Percentiles rank a stretch among this genome's conserved stretches.
These are phyloP conservation scores for Takifugu bimaculatus DNA, from an alignment of 2,113 vertebrate species.

Conservation along the genomic window DNA sequence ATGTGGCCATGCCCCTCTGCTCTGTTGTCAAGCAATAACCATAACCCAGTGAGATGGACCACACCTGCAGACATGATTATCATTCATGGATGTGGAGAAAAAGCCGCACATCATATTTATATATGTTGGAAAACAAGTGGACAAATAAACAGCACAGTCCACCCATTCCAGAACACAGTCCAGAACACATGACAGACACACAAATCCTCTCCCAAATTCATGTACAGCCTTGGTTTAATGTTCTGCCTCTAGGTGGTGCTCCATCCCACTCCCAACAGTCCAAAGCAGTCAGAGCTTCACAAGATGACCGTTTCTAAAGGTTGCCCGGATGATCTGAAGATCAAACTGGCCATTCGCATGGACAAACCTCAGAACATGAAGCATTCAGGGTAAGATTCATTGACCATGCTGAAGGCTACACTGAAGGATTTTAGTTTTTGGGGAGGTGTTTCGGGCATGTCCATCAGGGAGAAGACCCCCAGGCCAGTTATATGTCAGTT, in stretches of 20 bases:
- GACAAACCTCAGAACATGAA: slow-evolving; percentile 99
- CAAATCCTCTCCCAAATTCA: too few relatives aligned
- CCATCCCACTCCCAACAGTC: slow-evolving; percentile 95
- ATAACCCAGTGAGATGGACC: too few relatives aligned
- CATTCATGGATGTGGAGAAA: too few relatives aligned
- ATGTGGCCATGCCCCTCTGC: too few relatives aligned
- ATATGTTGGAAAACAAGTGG: too few relatives aligned
- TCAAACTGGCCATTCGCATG: slow-evolving; percentile 96
- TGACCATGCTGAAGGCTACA: neutral
- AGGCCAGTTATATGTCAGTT: too few relatives aligned
- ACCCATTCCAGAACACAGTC: neutral
- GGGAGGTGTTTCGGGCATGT: too few relatives aligned
- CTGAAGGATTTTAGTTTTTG: neutral
- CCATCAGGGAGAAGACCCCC: too few relatives aligned
- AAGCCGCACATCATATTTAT: too few relatives aligned
- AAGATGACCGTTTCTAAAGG: slow-evolving; percentile 98
- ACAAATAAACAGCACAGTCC: too few relatives aligned
- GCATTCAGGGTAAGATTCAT: slow-evolving; percentile 83
- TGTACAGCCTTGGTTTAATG: neutral
- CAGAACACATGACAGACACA: neutral
- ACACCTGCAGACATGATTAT: too few relatives aligned
- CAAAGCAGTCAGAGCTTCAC: slow-evolving; percentile 94
- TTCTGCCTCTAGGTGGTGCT: slow-evolving; percentile 83
- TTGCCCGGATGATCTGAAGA: slow-evolving; percentile 92
- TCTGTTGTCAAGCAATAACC: too few relatives aligned